Percentiles rank a stretch among this genome's conserved stretches.
Evolutionary conservation across 2,888 invertebrate species (phyloP).

Genomic region (Philopedon plagiatum): DNA sequence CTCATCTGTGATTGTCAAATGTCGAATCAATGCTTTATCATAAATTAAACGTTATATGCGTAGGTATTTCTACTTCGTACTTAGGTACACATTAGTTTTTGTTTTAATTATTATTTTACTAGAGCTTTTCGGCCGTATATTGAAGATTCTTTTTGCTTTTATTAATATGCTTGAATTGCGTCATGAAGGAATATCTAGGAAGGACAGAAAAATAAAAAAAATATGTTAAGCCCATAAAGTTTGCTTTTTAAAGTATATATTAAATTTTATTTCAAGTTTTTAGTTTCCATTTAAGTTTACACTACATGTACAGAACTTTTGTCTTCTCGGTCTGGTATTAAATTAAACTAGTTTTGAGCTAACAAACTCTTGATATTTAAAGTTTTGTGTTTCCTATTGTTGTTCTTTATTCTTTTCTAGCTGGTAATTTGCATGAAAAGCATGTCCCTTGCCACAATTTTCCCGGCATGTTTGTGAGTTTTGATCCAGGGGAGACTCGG

Average conservation of each 20-base stretch:
- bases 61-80: too few species aligned
- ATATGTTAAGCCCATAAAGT: too few species aligned
- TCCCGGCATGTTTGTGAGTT: slow-evolving; percentile 5
- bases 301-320: not conserved
- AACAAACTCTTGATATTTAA: slow-evolving; percentile 6
- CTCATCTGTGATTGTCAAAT: too few species aligned
- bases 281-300: not conserved
- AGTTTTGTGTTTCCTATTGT: slow-evolving; percentile 12
- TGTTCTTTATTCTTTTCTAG: slow-evolving; percentile 6
- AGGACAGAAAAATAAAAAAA: too few species aligned
- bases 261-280: not conserved
- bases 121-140: too few species aligned
- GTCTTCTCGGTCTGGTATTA: not conserved
- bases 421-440: slow-evolving; percentile 16
- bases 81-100: too few species aligned
- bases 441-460: slow-evolving; percentile 16
- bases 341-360: slow-evolving; percentile 1
- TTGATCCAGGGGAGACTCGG: not conserved
- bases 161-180: too few species aligned
- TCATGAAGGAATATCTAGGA: too few species aligned
- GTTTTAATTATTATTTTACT: too few species aligned
- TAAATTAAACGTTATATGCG: too few species aligned
- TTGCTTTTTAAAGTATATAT: not conserved
- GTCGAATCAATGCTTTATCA: too few species aligned
- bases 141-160: too few species aligned